Evolutionary conservation across 2,888 invertebrate species (phyloP), one percentile per base, ranked within the genome.

Genomic region (Odontocolon sp.): DNA sequence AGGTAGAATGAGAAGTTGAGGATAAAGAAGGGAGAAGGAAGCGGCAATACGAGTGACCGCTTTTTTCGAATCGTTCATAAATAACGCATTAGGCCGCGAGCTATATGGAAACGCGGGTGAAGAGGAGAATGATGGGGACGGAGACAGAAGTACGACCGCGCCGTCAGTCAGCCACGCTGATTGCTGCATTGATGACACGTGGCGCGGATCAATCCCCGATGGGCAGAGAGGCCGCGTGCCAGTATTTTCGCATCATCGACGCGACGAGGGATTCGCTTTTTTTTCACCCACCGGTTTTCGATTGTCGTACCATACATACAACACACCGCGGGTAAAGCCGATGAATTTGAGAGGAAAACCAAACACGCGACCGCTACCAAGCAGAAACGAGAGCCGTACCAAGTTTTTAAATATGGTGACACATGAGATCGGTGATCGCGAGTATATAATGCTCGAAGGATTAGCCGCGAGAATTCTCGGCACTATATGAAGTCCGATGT

Each of bases 151-250:
- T 69, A 67, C 74, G 72, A 78, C 79, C 80, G 77, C 78, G 80
- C 83, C 86, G 86, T 86, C 89, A 89, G 86, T 89, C 89, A 87
- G 82, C 83, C 87, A 84, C 85, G 86, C 81, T 88, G 88, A 89
- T 89, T 89, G 90, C 87, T 82, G 89, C 87, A 90, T 89, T 89
- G 88, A 90, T 71, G 88, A 84, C 88, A 89, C 90, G 90, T 89
- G 90, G 82, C 85, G 71, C 82, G 87, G 90, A 90, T 90, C 90
- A 90, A 88, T 89, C 87, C 87, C 82, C 83, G 77, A 77, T 81
- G 75, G 81, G 84, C 75, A 80, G 79, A 80, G 80, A 77, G 77
- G 77, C 80, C 90, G 89, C 89, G 89, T 89, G 90, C 85, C 86
- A 85, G 82, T 89, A 88, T 89, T 90, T 89, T 89, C 87, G 87